Conservation (phyloP, 2,113 vertebrate species). For the Camelus dromedarius region DNA sequence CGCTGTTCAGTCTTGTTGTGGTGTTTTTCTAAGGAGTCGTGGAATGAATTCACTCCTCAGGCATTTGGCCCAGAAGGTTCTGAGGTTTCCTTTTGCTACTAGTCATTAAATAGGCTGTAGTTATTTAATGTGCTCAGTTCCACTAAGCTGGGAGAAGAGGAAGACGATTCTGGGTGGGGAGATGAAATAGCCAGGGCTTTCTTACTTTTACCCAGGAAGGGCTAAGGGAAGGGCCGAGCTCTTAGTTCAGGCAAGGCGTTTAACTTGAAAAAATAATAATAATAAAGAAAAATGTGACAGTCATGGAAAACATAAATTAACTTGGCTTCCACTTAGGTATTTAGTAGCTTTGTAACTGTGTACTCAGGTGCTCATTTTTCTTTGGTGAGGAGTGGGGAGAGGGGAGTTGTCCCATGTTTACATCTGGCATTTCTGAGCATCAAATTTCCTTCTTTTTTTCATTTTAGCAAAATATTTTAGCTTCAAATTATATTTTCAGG, state of each 20-base stretch:
- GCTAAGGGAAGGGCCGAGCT: not conserved
- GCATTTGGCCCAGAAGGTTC: constrained; percentile 7
- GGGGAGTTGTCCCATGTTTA: not conserved
- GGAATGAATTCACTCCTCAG: constrained; percentile 16
- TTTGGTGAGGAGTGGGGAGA: not conserved
- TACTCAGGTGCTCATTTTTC: not conserved
- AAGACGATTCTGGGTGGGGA: not conserved
- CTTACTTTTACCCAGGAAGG: not conserved
- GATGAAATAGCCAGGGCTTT: not conserved
- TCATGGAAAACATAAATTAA: not conserved
- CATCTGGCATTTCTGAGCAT: not conserved
- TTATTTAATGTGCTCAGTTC: not conserved
- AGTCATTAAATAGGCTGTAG: not conserved
- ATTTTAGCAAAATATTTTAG: constrained; percentile 34
- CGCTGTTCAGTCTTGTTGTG: not conserved
- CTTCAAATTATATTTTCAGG: constrained; percentile 32
- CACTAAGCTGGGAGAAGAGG: not conserved
- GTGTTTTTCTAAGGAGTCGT: not conserved
- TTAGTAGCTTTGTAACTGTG: not conserved
- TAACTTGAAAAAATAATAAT: not conserved
- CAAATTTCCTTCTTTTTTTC: not conserved
- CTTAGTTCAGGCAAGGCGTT: not conserved
- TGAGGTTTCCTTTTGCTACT: constrained; percentile 44
- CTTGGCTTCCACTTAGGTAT: not conserved
- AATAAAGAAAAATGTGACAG: not conserved